Percentiles rank a stretch among this genome's conserved stretches.
phyloP scores from a whole-genome alignment of 2,888 invertebrate genomes.

The Coecobrya sp. region DNA sequence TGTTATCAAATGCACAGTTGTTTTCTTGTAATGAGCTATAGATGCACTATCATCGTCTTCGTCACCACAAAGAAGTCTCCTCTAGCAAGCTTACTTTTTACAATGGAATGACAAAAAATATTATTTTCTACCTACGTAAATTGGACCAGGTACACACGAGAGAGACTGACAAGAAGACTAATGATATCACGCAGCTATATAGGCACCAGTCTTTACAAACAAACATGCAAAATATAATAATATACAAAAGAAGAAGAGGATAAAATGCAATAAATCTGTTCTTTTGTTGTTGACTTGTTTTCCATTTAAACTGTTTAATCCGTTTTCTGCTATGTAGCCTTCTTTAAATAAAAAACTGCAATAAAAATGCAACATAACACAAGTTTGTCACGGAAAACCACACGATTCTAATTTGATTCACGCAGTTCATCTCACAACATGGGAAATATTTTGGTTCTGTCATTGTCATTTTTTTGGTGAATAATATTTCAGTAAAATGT shows the following conservation, averaged over 20 bases:
- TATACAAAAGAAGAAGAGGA: background rate
- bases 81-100: background rate
- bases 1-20: slow-evolving; percentile 5
- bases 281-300: background rate
- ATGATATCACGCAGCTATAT: slow-evolving; percentile 47
- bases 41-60: background rate
- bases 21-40: slow-evolving; percentile 24
- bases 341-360: background rate
- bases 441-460: background rate
- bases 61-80: background rate
- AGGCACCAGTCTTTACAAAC: no score
- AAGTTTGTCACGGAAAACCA: slow-evolving; percentile 9
- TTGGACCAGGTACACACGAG: slow-evolving; percentile 26
- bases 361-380: background rate
- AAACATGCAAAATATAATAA: background rate
- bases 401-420: slow-evolving; percentile 34
- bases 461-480: background rate
- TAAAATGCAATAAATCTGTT: background rate
- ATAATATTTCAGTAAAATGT: background rate
- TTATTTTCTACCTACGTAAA: slow-evolving; percentile 55
- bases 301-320: no score
- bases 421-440: background rate
- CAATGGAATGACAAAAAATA: slow-evolving; percentile 59
- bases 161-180: slow-evolving; percentile 15
- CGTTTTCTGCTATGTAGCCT: background rate